These are phyloP conservation scores for Ornithorhynchus anatinus DNA, from an alignment of 2,113 vertebrate species.

Conservation along the genomic window DNA sequence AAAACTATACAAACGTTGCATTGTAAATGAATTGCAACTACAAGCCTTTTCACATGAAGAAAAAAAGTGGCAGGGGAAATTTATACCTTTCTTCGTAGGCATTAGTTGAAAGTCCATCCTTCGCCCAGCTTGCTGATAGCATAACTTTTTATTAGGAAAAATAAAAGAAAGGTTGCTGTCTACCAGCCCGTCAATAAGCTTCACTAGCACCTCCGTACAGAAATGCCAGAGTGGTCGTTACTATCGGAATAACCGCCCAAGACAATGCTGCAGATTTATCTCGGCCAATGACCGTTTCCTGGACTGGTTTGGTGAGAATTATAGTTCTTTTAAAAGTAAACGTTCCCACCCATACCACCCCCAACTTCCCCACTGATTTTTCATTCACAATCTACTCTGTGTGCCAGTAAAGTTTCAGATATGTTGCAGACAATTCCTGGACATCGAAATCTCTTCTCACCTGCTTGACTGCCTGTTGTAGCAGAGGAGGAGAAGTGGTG, in stretches of 20 bases:
- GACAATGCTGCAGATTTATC: constrained; percentile 65
- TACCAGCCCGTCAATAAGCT: constrained; percentile 72
- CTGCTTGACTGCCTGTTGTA: too few relatives aligned
- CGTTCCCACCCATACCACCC: too few relatives aligned
- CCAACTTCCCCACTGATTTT: too few relatives aligned
- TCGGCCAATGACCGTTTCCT: constrained; percentile 23
- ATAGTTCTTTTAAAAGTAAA: too few relatives aligned
- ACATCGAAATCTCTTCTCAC: too few relatives aligned
- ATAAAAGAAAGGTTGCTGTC: constrained; percentile 59
- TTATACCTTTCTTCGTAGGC: constrained; percentile 36
- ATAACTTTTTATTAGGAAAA: too few relatives aligned
- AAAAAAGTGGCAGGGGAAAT: constrained; percentile 47
- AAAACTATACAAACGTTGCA: constrained; percentile 54
- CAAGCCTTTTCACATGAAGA: constrained; percentile 47
- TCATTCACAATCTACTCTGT: too few relatives aligned
- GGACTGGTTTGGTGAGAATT: constrained; percentile 52
- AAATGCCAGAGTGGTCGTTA: constrained; percentile 60
- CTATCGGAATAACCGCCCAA: constrained; percentile 58
- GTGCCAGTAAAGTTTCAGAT: neutral
- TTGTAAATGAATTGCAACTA: constrained; percentile 47
- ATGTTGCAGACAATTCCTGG: too few relatives aligned
- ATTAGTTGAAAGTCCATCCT: constrained; percentile 51
- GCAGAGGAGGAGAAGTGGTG: too few relatives aligned
- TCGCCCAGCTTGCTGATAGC: constrained; percentile 44
- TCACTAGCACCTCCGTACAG: constrained; percentile 68